Evolutionary conservation across 2,797 vertebrate species (phyloP).

Genomic region (Adelosebastes latens): DNA sequence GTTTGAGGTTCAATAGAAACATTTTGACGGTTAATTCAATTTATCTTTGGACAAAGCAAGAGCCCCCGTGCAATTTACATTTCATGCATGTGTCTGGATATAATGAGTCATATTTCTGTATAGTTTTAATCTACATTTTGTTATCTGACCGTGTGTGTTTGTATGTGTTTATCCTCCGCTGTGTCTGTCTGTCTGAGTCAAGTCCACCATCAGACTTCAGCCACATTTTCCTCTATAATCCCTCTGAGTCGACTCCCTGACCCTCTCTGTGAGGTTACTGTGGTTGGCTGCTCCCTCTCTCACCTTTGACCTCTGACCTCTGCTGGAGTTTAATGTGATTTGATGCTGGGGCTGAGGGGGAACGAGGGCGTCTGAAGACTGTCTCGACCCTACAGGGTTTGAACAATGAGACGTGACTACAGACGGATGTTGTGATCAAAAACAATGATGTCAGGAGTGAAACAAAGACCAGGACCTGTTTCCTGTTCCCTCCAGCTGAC

Average conservation of each 20-base stretch:
- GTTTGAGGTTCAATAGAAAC: too few species aligned
- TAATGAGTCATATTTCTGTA: too few species aligned
- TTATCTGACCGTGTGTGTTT: neutral
- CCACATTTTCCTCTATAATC: neutral
- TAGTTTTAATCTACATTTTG: too few species aligned
- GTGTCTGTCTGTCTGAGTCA: neutral
- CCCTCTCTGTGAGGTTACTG: slow-evolving; percentile 3
- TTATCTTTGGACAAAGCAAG: too few species aligned
- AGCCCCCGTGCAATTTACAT: too few species aligned
- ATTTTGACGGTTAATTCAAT: too few species aligned
- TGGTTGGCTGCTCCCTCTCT: slow-evolving; percentile 27
- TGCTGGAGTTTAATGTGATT: slow-evolving; percentile 9
- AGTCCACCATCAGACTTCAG: slow-evolving; percentile 4
- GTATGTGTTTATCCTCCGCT: neutral
- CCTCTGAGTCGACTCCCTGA: neutral
- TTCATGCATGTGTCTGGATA: too few species aligned
- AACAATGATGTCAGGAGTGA: too few species aligned
- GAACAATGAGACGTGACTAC: neutral
- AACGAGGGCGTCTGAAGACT: neutral
- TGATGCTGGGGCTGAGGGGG: too few species aligned
- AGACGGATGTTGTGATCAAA: neutral
- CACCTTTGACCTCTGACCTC: slow-evolving; percentile 59
- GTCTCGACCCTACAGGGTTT: too few species aligned
- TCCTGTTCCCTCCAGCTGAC: neutral
- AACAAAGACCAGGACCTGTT: neutral